These are phyloP conservation scores for Bombycilla garrulus DNA, from an alignment of 2,113 vertebrate genomes.

Conservation along the genomic window DNA sequence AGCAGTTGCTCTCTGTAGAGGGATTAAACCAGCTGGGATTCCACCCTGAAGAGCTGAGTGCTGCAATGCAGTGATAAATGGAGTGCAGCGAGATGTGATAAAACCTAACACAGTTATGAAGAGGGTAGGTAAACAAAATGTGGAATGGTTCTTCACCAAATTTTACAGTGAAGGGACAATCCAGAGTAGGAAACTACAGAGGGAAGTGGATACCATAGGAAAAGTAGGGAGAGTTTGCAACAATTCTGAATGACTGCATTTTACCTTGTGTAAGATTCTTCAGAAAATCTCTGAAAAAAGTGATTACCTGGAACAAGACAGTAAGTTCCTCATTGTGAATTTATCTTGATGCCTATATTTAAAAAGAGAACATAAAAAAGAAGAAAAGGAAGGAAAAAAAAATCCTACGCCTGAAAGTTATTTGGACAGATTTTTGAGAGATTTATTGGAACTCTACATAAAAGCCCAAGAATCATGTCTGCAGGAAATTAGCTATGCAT, in stretches of 20 bases:
- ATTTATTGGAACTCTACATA: constrained; percentile 50
- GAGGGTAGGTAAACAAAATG: neutral
- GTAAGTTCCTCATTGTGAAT: neutral
- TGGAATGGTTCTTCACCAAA: neutral
- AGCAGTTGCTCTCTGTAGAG: neutral
- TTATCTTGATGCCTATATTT: neutral
- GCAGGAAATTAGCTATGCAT: constrained; percentile 71
- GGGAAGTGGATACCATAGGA: neutral
- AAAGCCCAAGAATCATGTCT: constrained; percentile 52
- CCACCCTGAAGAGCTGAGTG: neutral
- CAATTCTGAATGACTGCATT: neutral
- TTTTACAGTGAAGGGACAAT: neutral
- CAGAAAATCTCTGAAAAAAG: neutral
- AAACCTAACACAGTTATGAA: neutral
- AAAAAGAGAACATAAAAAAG: neutral
- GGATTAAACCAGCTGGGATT: neutral
- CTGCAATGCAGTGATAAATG: neutral
- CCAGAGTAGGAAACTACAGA: neutral
- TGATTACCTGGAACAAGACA: neutral
- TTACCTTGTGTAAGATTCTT: neutral
- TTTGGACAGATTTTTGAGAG: constrained; percentile 37
- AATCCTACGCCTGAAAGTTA: neutral
- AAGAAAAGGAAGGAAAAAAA: neutral
- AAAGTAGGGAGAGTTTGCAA: neutral
- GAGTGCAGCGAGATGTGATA: neutral